Percentiles rank a stretch among this genome's conserved stretches.
These are phyloP conservation scores for Tetheella fluctuosa DNA, from an alignment of 2,888 invertebrate species.

Conservation along the genomic window DNA sequence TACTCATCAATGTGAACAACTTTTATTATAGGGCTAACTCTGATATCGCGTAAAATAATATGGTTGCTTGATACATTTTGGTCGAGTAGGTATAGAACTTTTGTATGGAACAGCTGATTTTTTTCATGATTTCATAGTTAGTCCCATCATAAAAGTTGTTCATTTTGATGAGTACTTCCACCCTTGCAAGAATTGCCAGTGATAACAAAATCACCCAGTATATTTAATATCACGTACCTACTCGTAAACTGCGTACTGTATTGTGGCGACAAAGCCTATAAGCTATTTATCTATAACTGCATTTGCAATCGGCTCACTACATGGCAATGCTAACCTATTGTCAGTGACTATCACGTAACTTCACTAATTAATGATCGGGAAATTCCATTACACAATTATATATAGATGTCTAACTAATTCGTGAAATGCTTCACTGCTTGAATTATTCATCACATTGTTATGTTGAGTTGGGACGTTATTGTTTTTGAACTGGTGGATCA, in stretches of 20 bases:
- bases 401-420: slow-evolving; percentile 50
- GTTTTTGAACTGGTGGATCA: not conserved
- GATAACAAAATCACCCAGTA: no score
- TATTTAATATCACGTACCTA: no score
- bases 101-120: no score
- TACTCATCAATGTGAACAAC: no score
- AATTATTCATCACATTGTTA: slow-evolving; percentile 34
- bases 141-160: no score
- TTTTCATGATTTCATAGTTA: no score
- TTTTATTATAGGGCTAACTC: no score
- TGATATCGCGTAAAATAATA: no score
- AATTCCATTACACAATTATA: slow-evolving; percentile 67
- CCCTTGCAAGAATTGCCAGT: no score
- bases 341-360: slow-evolving; percentile 8
- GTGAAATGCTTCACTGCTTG: slow-evolving; percentile 34
- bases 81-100: no score
- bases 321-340: slow-evolving; percentile 9
- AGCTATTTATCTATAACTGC: slow-evolving; percentile 1
- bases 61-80: no score
- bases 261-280: not conserved
- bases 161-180: no score
- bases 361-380: slow-evolving; percentile 52
- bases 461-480: not conserved
- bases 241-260: not conserved
- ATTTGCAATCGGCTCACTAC: not conserved